A percentile compares a stretch with the other conserved stretches of the same genome.
Conservation (phyloP, 2,888 invertebrate genomes). For the Leucophenga montana region DNA sequence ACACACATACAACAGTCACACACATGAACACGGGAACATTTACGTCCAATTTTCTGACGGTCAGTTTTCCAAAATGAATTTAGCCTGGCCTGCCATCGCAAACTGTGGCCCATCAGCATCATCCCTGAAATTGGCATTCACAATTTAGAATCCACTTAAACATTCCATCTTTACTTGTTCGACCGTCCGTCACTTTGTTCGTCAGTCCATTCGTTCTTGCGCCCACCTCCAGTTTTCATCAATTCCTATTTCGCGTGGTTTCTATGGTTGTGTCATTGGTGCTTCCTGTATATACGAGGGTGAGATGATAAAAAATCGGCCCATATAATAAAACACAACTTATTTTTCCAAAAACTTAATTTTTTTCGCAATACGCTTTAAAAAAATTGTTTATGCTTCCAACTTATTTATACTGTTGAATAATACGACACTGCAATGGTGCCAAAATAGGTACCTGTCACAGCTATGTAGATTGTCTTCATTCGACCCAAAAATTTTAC, state of each 20-base stretch:
- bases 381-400: too few relatives aligned
- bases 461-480: too few relatives aligned
- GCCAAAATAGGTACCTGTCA: too few relatives aligned
- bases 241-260: background rate
- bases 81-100: slow-evolving; percentile 21
- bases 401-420: too few relatives aligned
- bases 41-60: slow-evolving; percentile 66
- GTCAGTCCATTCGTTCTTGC: background rate
- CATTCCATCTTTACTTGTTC: slow-evolving; percentile 51
- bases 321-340: too few relatives aligned
- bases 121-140: slow-evolving; percentile 51
- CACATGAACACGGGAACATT: slow-evolving; percentile 47
- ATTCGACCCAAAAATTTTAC: too few relatives aligned
- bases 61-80: slow-evolving; percentile 62
- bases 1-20: slow-evolving; percentile 35
- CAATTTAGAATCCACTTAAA: slow-evolving; percentile 61
- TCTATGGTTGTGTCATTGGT: background rate
- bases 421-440: too few relatives aligned
- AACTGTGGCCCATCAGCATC: background rate
- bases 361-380: too few relatives aligned
- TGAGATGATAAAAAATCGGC: too few relatives aligned
- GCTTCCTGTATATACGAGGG: too few relatives aligned
- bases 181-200: slow-evolving; percentile 13
- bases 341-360: too few relatives aligned
- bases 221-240: background rate